These are phyloP conservation scores for Rhopilema esculentum DNA, from an alignment of 30 jellyfish, hydroid and myxozoan genomes.

Conservation along the genomic window DNA sequence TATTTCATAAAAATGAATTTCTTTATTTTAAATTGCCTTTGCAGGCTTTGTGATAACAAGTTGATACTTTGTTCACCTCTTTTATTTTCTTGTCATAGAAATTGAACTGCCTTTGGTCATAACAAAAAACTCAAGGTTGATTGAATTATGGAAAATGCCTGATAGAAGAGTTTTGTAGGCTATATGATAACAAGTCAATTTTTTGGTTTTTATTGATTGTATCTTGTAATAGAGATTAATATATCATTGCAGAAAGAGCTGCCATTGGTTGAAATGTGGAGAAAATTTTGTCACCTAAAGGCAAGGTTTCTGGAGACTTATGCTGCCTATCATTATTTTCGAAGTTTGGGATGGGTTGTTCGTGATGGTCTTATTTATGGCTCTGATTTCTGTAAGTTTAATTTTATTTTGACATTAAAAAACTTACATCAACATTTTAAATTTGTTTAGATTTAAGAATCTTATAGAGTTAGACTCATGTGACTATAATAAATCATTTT, in stretches of 20 bases:
- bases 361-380: conserved; percentile 79
- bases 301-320: conserved; percentile 74
- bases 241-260: conserved; percentile 35
- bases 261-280: conserved; percentile 71
- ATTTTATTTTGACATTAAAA: neutral
- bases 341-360: conserved; percentile 94
- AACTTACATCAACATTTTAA: neutral
- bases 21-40: no score
- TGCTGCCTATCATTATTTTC: conserved; percentile 81
- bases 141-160: no score
- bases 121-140: no score
- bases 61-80: no score
- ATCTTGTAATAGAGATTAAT: no score
- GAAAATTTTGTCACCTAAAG: conserved; percentile 30
- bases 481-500: no score
- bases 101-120: no score
- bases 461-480: no score
- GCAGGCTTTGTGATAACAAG: no score
- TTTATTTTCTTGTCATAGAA: no score
- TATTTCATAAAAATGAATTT: no score
- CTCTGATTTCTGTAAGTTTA: conserved; percentile 74
- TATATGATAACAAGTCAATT: neutral
- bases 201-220: neutral
- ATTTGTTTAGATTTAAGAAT: neutral
- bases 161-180: no score